Percentiles rank a stretch among this genome's conserved stretches.
These are phyloP conservation scores for Hydrophis major DNA, from an alignment of 2,797 vertebrate genomes.

Conservation along the genomic window DNA sequence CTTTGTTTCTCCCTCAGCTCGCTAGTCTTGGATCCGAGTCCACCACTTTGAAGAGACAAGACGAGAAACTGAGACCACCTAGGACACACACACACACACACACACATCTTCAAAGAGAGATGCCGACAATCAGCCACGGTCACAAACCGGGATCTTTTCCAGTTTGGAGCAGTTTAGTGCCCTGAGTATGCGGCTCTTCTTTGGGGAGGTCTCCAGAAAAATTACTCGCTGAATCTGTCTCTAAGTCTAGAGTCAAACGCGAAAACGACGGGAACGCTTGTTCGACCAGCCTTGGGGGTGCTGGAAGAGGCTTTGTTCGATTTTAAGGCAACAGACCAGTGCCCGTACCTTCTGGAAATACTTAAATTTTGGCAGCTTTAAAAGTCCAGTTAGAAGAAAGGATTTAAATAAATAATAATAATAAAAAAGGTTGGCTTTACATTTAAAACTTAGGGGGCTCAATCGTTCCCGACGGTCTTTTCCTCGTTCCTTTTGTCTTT, in stretches of 20 bases:
- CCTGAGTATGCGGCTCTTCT: background rate
- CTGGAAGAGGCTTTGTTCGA: background rate
- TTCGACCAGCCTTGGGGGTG: background rate
- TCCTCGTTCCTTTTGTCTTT: background rate
- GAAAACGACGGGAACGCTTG: background rate
- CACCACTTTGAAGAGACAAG: background rate
- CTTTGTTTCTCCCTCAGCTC: background rate
- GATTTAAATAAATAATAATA: background rate
- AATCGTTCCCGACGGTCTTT: background rate
- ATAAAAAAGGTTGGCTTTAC: background rate
- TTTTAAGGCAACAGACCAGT: background rate
- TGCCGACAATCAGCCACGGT: background rate
- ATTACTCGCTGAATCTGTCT: background rate
- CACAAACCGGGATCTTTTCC: background rate
- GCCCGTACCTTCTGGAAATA: background rate
- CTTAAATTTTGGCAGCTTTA: background rate
- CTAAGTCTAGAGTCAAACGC: background rate
- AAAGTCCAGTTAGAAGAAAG: background rate
- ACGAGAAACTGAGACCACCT: background rate
- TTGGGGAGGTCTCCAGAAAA: background rate
- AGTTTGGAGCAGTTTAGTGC: background rate
- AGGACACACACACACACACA: background rate
- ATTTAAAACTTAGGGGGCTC: slow-evolving; percentile 3
- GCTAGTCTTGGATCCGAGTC: background rate
- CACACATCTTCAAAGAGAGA: background rate